phyloP scores from a whole-genome alignment of 2,113 vertebrate species.

The Archilochus colubris region DNA sequence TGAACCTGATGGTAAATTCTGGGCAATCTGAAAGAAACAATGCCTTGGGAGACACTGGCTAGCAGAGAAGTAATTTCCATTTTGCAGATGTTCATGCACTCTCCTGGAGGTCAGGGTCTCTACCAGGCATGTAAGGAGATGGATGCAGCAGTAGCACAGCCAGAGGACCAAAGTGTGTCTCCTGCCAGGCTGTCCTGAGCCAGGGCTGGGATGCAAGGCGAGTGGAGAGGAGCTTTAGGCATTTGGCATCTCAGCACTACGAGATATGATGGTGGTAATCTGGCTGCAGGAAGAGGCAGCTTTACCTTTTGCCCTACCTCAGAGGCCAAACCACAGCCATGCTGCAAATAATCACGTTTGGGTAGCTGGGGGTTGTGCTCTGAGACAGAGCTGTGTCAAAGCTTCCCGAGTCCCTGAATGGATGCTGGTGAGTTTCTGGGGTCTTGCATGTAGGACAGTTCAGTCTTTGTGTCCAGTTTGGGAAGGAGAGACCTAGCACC shows the following conservation, averaged over 20 bases:
- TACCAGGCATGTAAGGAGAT: fast-evolving
- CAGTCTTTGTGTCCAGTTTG: not conserved
- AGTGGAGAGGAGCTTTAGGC: not conserved
- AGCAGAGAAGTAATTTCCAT: not conserved
- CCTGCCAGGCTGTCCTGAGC: not conserved
- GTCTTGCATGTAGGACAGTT: not conserved
- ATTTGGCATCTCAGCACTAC: not conserved
- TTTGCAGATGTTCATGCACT: fast-evolving
- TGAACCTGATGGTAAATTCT: not conserved
- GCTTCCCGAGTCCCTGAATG: not conserved
- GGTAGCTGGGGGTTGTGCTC: not conserved
- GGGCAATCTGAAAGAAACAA: not conserved
- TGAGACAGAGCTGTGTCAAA: not conserved
- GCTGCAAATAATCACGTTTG: not conserved
- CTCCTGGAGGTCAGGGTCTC: not conserved
- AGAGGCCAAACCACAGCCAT: not conserved
- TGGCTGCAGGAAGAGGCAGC: not conserved
- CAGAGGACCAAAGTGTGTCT: not conserved
- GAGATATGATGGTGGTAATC: not conserved
- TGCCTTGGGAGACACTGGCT: not conserved
- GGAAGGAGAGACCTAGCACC: not conserved
- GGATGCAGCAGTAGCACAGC: fast-evolving
- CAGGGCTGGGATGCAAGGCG: not conserved
- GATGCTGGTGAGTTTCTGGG: not conserved
- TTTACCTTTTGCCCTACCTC: not conserved